Base-by-base conservation (phyloP, 2,797 vertebrate species). In the Denticeps clupeoides region DNA sequence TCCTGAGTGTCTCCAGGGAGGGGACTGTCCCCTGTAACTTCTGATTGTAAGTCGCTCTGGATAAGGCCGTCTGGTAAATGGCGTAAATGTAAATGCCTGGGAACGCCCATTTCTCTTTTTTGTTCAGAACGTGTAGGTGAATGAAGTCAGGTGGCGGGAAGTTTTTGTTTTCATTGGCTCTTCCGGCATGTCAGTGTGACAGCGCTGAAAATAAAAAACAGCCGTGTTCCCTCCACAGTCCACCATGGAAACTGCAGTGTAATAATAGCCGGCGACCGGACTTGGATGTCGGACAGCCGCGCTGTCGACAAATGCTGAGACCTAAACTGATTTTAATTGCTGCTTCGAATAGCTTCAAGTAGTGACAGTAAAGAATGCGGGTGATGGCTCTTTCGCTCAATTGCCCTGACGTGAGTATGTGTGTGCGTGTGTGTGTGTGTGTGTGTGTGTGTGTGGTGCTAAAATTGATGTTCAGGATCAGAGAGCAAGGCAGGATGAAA, bases 241-340 rank as follows among this genome's bases (percentile, higher is more conserved):
- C n/a, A n/a, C 57, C 64, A 64, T 58, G 42, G 70, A 72, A 61
- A 70, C 67, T 48, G 53, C n/a, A 44, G 57, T 62, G 31, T 73
- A 79, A 79, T 74, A 76, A 75, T 78, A 76, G 74, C 52, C 65
- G 70, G 54, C 67, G 71, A 65, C 63, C 70, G 72, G 45, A 42
- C 33, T 51, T 58, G 60, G 69, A 72, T 62, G 53, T 73, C 57
- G 65, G 56, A 70, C 65, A 51, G 59, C 57, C 55, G 59, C 60
- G 66, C 61, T 54, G 11, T 66, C 67, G 58, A 65, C 68, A 62
- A 67, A 68, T 68, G 68, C 67, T 51, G 65, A 56, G 58, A 67
- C 73, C 68, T 76, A 72, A 79, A 77, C 69, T 67, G 55, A 72
- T 73, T 80, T 76, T 76, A 80, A 79, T 81, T 77, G 73, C 73